phyloP scores from a whole-genome alignment of 2,888 invertebrate species.

The Gonocerus acuteangulatus region DNA sequence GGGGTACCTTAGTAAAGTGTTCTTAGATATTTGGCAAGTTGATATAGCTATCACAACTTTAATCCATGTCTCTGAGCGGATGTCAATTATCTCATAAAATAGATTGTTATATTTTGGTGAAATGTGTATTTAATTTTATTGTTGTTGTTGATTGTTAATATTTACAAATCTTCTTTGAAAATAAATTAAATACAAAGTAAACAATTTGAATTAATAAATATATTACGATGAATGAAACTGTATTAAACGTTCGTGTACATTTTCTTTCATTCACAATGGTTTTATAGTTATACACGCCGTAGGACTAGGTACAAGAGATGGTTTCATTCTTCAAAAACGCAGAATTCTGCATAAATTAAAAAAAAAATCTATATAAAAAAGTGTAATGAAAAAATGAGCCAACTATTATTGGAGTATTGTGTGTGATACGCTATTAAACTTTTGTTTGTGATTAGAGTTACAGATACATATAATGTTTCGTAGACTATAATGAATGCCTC shows the following conservation, averaged over 20 bases:
- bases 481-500: conserved; percentile 10
- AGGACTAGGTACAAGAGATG: neutral
- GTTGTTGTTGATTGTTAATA: neutral
- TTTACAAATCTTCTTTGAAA: neutral
- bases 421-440: conserved; percentile 17
- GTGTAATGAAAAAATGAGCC: neutral
- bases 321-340: neutral
- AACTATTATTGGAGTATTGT: conserved; percentile 18
- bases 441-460: conserved; percentile 5
- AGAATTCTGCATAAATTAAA: neutral
- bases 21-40: neutral
- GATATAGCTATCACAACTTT: conserved; percentile 22
- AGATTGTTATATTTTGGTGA: conserved; percentile 3
- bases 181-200: neutral
- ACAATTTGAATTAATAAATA: neutral
- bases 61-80: conserved; percentile 15
- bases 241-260: neutral
- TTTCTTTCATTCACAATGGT: neutral
- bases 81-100: conserved; percentile 24
- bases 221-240: neutral
- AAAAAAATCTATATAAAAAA: neutral
- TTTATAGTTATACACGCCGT: too few relatives aligned
- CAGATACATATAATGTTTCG: conserved; percentile 5
- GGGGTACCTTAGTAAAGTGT: conserved; percentile 10
- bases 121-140: neutral